phyloP scores from a whole-genome alignment of 2,888 invertebrate species.

The Brenthis hecate region DNA sequence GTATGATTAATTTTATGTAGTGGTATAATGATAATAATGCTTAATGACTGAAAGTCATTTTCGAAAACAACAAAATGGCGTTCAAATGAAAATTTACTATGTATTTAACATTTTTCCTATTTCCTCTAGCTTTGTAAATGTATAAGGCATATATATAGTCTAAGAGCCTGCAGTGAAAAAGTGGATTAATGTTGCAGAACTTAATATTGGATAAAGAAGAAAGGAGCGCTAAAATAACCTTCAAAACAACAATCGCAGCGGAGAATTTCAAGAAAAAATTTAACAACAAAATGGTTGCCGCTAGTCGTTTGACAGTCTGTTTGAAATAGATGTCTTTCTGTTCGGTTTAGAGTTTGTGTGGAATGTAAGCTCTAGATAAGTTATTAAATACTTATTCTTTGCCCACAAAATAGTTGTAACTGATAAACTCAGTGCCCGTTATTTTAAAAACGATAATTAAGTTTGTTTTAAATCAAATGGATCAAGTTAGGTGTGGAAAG shows the following conservation, averaged over 20 bases:
- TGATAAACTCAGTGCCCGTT: too few species aligned
- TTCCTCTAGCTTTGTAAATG: constrained; percentile 18
- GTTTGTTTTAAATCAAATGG: too few species aligned
- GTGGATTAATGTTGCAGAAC: constrained; percentile 68
- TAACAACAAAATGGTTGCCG: constrained; percentile 78
- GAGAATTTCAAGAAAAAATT: constrained; percentile 73
- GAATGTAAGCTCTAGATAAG: not conserved
- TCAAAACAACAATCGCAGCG: constrained; percentile 65
- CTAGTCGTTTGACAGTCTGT: constrained; percentile 67
- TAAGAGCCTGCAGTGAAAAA: constrained; percentile 39
- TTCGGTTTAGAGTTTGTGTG: not conserved
- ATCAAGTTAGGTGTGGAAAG: too few species aligned
- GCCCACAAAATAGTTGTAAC: not conserved
- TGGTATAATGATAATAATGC: not conserved
- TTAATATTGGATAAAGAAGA: constrained; percentile 71
- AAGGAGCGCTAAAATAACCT: constrained; percentile 68
- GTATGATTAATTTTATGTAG: too few species aligned
- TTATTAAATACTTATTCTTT: not conserved
- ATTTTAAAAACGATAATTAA: too few species aligned
- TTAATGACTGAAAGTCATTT: not conserved
- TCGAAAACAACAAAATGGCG: not conserved
- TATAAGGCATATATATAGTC: constrained; percentile 26
- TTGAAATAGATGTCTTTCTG: constrained; percentile 29
- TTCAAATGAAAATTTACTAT: not conserved
- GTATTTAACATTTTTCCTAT: constrained; percentile 23